Percentiles rank a stretch among this genome's conserved stretches.
These are phyloP conservation scores for Hecatera dysodea DNA, from an alignment of 2,888 invertebrate species.

Conservation along the genomic window DNA sequence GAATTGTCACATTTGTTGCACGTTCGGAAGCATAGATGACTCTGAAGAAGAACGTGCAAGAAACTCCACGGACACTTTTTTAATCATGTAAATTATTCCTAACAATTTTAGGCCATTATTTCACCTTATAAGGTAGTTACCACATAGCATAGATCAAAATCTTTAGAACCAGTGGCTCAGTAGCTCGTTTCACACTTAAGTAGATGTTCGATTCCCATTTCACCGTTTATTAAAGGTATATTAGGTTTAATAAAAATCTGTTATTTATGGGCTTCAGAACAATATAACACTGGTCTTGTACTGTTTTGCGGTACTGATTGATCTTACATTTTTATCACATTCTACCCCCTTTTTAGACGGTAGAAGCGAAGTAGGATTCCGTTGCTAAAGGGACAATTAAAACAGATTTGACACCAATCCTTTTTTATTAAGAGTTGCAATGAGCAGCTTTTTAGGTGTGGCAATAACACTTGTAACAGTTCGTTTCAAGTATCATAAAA, in stretches of 20 bases:
- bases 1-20: too few species aligned
- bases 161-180: not conserved
- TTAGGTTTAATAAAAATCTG: not conserved
- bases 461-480: not conserved
- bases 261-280: not conserved
- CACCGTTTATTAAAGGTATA: not conserved
- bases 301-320: not conserved
- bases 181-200: not conserved
- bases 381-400: not conserved
- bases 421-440: conserved; percentile 2
- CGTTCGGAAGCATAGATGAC: too few species aligned
- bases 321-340: not conserved
- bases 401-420: not conserved
- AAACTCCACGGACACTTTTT: too few species aligned
- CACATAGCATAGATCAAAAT: too few species aligned
- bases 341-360: not conserved
- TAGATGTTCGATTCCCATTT: conserved; percentile 4
- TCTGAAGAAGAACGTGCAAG: too few species aligned
- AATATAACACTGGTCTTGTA: not conserved
- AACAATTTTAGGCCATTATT: not conserved
- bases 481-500: not conserved
- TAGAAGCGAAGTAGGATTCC: not conserved
- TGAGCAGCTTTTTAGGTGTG: not conserved
- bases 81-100: too few species aligned
- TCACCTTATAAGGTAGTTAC: not conserved